Evolutionary conservation across 2,888 invertebrate genomes (phyloP).

Genomic region (Halictus quadricinctus): DNA sequence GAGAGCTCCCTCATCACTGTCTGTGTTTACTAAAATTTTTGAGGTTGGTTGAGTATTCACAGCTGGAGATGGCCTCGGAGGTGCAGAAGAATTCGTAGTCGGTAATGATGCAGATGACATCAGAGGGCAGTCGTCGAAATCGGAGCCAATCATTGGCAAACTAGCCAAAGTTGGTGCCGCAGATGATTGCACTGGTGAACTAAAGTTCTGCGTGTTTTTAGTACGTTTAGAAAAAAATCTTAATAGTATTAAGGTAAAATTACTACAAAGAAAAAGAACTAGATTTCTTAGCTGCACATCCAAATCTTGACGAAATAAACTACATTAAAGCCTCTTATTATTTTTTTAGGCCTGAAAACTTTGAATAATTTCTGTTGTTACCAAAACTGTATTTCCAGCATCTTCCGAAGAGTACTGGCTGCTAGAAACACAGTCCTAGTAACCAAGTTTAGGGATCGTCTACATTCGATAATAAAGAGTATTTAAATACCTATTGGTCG

Average conservation of each 20-base stretch:
- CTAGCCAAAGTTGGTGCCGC: conserved; percentile 87
- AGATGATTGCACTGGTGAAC: conserved; percentile 85
- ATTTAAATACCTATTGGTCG: conserved; percentile 70
- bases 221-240: conserved; percentile 48
- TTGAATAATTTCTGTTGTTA: not conserved
- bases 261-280: conserved; percentile 13
- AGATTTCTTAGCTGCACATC: not conserved
- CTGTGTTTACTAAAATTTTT: conserved; percentile 59
- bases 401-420: too few relatives aligned
- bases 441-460: not conserved
- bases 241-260: conserved; percentile 16
- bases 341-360: not conserved
- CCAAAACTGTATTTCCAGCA: not conserved
- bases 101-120: conserved; percentile 43
- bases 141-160: conserved; percentile 89
- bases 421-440: not conserved
- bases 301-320: not conserved
- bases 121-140: conserved; percentile 83
- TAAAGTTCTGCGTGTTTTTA: conserved; percentile 74
- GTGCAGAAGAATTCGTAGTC: conserved; percentile 59
- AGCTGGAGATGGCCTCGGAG: conserved; percentile 50
- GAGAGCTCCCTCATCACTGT: conserved; percentile 70
- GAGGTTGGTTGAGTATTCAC: conserved; percentile 47
- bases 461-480: not conserved
- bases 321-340: not conserved